Evolutionary conservation across 1,140 invertebrate genomes (phyloP), one percentile per base, ranked within the genome.

Genomic region (Drosophila pruinosa): DNA sequence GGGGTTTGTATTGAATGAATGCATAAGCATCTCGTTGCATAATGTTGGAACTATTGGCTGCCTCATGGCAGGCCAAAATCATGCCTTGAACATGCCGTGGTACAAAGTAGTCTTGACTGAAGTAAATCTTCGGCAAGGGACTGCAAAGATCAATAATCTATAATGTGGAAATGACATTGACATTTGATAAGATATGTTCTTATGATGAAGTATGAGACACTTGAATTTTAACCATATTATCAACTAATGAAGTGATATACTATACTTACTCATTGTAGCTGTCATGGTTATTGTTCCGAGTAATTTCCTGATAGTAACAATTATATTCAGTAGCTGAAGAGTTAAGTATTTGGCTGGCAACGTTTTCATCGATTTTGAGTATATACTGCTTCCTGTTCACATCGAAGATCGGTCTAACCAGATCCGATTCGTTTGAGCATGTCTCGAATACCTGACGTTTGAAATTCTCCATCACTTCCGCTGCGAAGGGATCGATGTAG

Each of bases 281-380:
- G 48, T 85, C 81, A 6, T 48, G n/a, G 0, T 43, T 1, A 1
- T 22, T 21, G 6, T 69, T 0, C 5, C 81, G 62, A 8, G 31
- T 71, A 17, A 85, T 63, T 72, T 86, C 78, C 63, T 69, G 69
- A 50, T 88, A 86, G 22, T 69, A 88, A 12, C 81, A 86, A 34
- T 86, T 88, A 22, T 59, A 82, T n/a, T 88, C 74, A 10, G 15
- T 41, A 10, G 52, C 57, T n/a, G 4, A 41, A 7, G 78, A 78
- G n/a, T 82, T 72, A 0, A 86, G 62, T 3, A 56, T 7, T 0
- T 31, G n/a, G 0, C 53, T 14, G 2, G 82, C 81, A 0, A 78
- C 34, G 1, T 4, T 70, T 34, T 88, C 56, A 15, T 86, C 48
- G 0, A 86, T 86, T 0, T 47, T 28, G 17, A 86, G 58, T 3